Conservation (phyloP, 2,113 vertebrate species). For the Megaceryle maxima region DNA sequence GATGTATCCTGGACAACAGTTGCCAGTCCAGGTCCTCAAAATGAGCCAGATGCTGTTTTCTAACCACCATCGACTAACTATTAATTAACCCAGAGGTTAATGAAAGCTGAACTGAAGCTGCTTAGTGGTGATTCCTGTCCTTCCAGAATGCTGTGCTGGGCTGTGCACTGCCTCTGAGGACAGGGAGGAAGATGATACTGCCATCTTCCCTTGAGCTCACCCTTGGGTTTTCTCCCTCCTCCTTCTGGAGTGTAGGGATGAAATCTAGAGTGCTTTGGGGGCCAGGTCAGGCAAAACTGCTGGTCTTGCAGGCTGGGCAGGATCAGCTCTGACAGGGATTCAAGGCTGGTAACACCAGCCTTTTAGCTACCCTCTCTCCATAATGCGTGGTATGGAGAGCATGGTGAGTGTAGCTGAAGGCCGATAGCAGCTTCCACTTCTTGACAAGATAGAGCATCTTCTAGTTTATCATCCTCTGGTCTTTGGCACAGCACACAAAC, state of each 20-base stretch:
- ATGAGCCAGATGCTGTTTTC: not conserved
- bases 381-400: not conserved
- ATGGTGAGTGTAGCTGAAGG: not conserved
- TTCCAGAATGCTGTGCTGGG: not conserved
- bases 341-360: not conserved
- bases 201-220: not conserved
- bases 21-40: not conserved
- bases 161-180: not conserved
- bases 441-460: not conserved
- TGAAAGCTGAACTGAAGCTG: not conserved
- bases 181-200: not conserved
- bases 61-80: not conserved
- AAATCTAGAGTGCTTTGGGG: not conserved
- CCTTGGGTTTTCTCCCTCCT: not conserved
- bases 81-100: not conserved
- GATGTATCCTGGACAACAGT: not conserved
- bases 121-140: conserved; percentile 22
- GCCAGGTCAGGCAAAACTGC: not conserved
- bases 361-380: not conserved
- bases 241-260: not conserved
- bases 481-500: not conserved
- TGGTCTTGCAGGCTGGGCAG: not conserved
- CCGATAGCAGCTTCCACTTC: not conserved
- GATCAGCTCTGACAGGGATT: not conserved
- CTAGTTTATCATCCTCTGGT: not conserved